phyloP scores from a whole-genome alignment of 1,140 invertebrate species.

The Octopus sinensis region DNA sequence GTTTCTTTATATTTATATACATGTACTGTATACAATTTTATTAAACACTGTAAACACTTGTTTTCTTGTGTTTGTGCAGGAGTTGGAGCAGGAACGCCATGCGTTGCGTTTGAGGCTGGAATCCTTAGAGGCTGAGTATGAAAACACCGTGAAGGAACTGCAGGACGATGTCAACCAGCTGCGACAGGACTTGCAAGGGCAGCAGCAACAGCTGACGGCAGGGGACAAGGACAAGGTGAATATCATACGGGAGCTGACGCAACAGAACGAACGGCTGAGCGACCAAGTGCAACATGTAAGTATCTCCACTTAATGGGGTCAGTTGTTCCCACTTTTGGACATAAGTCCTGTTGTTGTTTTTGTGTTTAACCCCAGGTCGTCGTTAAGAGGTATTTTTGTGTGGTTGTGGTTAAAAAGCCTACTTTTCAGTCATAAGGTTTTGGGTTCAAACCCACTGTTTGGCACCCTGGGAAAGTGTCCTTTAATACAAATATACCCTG shows the following conservation, averaged over 20 bases:
- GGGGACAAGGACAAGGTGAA: conserved; percentile 76
- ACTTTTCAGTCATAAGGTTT: no score
- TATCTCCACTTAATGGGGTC: neutral
- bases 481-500: no score
- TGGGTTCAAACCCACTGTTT: no score
- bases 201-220: conserved; percentile 66
- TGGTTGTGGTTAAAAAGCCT: no score
- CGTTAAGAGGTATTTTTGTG: no score
- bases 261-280: conserved; percentile 85
- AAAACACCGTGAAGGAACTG: conserved; percentile 79
- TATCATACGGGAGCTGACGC: conserved; percentile 79
- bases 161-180: conserved; percentile 81
- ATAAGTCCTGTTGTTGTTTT: no score
- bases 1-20: neutral
- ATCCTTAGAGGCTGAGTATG: conserved; percentile 81
- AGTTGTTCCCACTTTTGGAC: no score
- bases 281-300: conserved; percentile 77
- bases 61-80: conserved; percentile 61
- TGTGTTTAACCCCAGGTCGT: no score
- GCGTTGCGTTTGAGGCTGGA: conserved; percentile 78
- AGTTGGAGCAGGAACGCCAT: conserved; percentile 90
- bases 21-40: no score
- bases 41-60: neutral
- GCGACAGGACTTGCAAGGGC: conserved; percentile 62
- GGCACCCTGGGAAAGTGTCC: no score